Base-by-base conservation (phyloP, 2,888 invertebrate genomes). In the Scelioninae gen. 1 region DNA sequence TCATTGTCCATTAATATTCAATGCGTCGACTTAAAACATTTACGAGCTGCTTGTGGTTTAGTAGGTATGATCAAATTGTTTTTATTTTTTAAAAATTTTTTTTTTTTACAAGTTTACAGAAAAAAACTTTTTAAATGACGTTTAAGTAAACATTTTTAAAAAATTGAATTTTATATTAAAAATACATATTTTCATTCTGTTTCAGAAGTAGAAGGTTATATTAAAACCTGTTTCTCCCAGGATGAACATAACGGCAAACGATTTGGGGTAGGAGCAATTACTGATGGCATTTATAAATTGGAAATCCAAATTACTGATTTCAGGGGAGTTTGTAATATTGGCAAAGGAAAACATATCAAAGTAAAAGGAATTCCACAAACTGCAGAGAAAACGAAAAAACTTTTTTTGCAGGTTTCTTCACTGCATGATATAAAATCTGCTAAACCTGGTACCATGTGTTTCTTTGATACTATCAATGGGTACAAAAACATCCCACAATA, bases 251-350 rank as follows among this genome's bases (percentile, higher is more conserved):
- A 69, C 34, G 32, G n/a, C 0, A 69, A 47, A 56, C 32, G 5
- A 7, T 56, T 69, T 53, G 10, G 23, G 6, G 56, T 69, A n/a
- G 68, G 68, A 32, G 5, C 56, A 4, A 47, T 69, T 8, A 69
- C 68, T 0, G 68, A 69, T 69, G 68, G 68, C 7, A 10, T 56
- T 0, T 69, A 51, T 23, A 69, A 69, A 34, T 55, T 47, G 31
- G 68, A 69, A 43, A 29, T 68, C 15, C 55, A 55, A 29, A 40
- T 53, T 11, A 49, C 63, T 23, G 23, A 23, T 23, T 23, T 23
- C 4, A 23, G 2, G 4, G 23, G 4, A 23, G 23, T 1, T 2
- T 23, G 4, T 23, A 4, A 23, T 23, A 23, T 2, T 23, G 4
- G 23, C 23, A 23, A 23, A 23, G 23, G 23, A 23, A 23, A 23